phyloP scores from a whole-genome alignment of 2,888 invertebrate genomes.

The Lasioglossum pauxillum region DNA sequence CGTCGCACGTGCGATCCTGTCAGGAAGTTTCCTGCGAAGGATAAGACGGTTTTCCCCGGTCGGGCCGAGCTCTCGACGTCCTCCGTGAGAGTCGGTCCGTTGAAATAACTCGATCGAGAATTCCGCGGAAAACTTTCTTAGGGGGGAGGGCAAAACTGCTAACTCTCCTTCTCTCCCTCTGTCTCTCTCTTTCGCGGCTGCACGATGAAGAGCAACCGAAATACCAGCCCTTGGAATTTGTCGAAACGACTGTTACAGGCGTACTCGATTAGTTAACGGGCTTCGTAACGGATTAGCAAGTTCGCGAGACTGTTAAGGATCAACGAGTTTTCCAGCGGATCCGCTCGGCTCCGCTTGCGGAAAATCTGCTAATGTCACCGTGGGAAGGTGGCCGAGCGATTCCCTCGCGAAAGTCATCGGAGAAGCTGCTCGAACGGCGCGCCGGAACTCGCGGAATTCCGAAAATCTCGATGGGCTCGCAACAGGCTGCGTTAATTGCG shows the following conservation, averaged over 20 bases:
- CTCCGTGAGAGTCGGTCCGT: neutral
- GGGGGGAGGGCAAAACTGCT: neutral
- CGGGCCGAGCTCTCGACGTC: neutral
- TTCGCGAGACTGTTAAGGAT: slow-evolving; percentile 28
- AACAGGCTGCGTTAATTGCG: slow-evolving; percentile 6
- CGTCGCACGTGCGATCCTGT: slow-evolving; percentile 14
- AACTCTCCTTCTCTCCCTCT: neutral
- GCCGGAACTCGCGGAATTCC: neutral
- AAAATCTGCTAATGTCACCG: slow-evolving; percentile 15
- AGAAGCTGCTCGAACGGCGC: neutral
- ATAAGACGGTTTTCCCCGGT: neutral
- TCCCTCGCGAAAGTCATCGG: neutral
- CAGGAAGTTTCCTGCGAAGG: slow-evolving; percentile 14
- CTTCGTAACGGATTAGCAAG: slow-evolving; percentile 28
- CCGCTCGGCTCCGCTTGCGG: neutral
- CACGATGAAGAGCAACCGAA: neutral
- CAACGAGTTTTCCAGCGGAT: slow-evolving; percentile 14
- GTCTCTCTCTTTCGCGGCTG: neutral
- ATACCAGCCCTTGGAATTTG: neutral
- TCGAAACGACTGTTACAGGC: neutral
- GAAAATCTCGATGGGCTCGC: neutral
- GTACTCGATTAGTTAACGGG: slow-evolving; percentile 33
- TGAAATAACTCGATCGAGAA: slow-evolving; percentile 23
- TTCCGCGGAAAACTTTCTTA: slow-evolving; percentile 13
- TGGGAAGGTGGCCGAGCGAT: neutral